Evolutionary conservation across 2,888 invertebrate species (phyloP).

Genomic region (Pogonocherus hispidulus): DNA sequence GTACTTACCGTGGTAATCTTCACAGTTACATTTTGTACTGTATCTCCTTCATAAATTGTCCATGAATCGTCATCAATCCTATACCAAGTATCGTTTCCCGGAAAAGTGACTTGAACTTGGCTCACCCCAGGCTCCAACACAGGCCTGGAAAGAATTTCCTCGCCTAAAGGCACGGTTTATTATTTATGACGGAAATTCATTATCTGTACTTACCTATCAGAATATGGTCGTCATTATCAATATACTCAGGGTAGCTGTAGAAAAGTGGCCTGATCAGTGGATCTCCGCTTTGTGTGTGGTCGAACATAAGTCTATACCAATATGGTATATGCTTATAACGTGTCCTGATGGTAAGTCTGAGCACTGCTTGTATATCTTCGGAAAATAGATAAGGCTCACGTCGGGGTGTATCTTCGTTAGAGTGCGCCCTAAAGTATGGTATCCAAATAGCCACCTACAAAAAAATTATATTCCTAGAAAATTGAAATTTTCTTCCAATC

Average conservation of each 20-base stretch:
- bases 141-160: neutral
- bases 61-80: constrained; percentile 10
- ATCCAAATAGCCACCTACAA: constrained; percentile 87
- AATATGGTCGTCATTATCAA: constrained; percentile 85
- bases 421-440: constrained; percentile 95
- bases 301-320: constrained; percentile 93
- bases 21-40: neutral
- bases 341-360: constrained; percentile 75
- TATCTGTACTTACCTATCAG: constrained; percentile 76
- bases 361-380: constrained; percentile 76
- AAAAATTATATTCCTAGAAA: no score
- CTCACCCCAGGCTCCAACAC: constrained; percentile 5
- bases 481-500: no score
- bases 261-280: constrained; percentile 93
- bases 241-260: constrained; percentile 87
- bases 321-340: constrained; percentile 90
- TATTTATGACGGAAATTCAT: no score
- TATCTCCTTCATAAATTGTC: neutral
- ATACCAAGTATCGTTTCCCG: neutral
- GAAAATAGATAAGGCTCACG: constrained; percentile 96
- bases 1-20: neutral
- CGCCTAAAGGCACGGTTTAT: neutral
- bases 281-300: constrained; percentile 83
- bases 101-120: neutral
- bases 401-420: constrained; percentile 93